Evolutionary conservation across 1,140 invertebrate species (phyloP).

Genomic region (Sesamia nonagrioides): DNA sequence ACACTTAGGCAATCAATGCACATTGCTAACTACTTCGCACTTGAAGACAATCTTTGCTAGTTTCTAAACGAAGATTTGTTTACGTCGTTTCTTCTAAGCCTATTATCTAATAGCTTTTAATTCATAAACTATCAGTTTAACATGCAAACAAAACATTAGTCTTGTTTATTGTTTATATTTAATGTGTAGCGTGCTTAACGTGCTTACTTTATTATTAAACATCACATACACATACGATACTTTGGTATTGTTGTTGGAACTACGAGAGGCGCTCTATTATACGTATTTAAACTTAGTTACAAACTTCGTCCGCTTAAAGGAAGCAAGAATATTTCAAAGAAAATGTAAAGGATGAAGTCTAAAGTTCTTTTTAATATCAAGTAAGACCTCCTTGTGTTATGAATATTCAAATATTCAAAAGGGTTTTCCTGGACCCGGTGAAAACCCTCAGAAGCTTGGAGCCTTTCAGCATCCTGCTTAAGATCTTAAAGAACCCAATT

Average conservation of each 20-base stretch:
- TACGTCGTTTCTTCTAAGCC: not conserved
- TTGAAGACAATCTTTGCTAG: not conserved
- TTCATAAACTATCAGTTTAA: conserved; percentile 23
- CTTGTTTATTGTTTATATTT: conserved; percentile 35
- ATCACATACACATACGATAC: not conserved
- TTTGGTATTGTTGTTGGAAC: not conserved
- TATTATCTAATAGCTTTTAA: conserved; percentile 27
- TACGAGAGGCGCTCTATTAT: not conserved
- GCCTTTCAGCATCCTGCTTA: conserved; percentile 45
- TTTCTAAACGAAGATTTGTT: not conserved
- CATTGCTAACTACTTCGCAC: conserved; percentile 8
- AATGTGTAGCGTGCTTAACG: not conserved
- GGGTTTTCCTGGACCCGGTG: conserved; percentile 1
- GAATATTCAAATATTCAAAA: conserved; percentile 48
- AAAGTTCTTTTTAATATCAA: conserved; percentile 30
- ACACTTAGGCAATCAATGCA: conserved; percentile 6
- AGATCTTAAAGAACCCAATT: conserved; percentile 47
- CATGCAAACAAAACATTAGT: conserved; percentile 36
- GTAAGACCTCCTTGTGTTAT: conserved; percentile 28
- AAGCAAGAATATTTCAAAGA: conserved; percentile 9
- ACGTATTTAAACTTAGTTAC: conserved; percentile 2
- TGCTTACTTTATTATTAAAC: conserved; percentile 19
- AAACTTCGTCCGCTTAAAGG: not conserved
- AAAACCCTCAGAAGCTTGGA: conserved; percentile 25
- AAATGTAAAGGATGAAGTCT: conserved; percentile 33